Evolutionary conservation across 2,113 vertebrate species (phyloP), one percentile per base, ranked within the genome.

Genomic region (Pachyramphus minor): DNA sequence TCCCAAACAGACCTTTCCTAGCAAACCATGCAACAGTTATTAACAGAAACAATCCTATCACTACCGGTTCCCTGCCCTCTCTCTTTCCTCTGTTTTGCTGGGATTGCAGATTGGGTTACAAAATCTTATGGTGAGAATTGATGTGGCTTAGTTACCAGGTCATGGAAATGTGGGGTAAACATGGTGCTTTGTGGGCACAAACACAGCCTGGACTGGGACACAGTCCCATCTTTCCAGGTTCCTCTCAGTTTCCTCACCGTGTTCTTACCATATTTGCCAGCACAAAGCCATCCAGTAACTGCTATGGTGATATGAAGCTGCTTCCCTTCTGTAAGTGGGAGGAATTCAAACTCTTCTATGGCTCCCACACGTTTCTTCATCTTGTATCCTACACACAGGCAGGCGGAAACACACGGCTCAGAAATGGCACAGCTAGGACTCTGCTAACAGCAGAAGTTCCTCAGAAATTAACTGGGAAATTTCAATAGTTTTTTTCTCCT

Each of bases 361-460:
- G 99, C 99, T 28, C 99, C 99, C 2, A 99, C 99, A 35, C 99
- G 98, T 95, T 99, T 99, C 88, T 99, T 99, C 99, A 99, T 99
- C 96, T 99, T 99, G 97, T 99, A 99, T 8, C 99, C 99, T 99
- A 73, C 52, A 92, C 87, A 44, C 8, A 62, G 58, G 47, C 83
- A 67, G 37, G 47, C 75, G 92, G 60, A 92, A 91, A 84, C 66
- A 55, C 0, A 2, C 4, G 1, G 50, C 39, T 87, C 67, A 78
- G 90, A 78, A 33, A 87, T 6, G 0, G 4, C 68, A 67, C 42
- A 18, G 59, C 73, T 76, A 72, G 50, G 63, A 49, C 66, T 69
- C 53, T 50, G 85, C 76, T 55, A 80, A 72, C 14, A 60, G 84
- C 3, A 72, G 20, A 71, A 63, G 25, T 20, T 56, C 0, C 0